Evolutionary conservation across 2,888 invertebrate species (phyloP), one percentile per base, ranked within the genome.

Genomic region (Ectemnius continuus): DNA sequence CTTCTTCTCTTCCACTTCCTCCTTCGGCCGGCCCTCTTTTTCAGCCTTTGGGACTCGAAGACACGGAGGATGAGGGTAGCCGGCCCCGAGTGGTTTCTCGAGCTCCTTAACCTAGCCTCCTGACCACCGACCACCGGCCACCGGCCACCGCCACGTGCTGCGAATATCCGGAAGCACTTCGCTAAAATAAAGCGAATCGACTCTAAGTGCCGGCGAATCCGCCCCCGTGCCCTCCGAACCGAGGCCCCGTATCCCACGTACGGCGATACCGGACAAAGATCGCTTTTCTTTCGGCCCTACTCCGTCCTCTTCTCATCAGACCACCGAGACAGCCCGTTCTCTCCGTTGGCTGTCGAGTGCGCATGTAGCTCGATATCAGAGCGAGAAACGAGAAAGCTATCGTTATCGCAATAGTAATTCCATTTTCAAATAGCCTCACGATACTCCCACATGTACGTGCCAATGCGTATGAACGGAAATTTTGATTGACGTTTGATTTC

Each of bases 131-230:
- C n/a, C 52, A 81, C 81, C 84, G 79, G n/a, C n/a, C n/a, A n/a
- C 85, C 85, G 84, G 14, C n/a, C 52, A 81, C 81, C 84, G 79
- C 83, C 84, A 83, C 87, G 87, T 87, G 88, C 86, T 80, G 83
- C 79, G 87, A 89, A 88, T 89, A 88, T 86, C 86, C 88, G 86
- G 87, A 87, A 88, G 87, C 88, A 86, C 86, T 87, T 84, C 76
- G 84, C 82, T 83, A 86, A 87, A 88, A 89, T 88, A 87, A 89
- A 88, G 85, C 80, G 84, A 85, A 82, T 83, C 84, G 80, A 78
- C 81, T 80, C 64, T 79, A 82, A 83, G 80, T 79, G 78, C 77
- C 75, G 77, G 61, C 70, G 78, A 82, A 36, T 80, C 72, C 73
- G 78, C 74, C 66, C 63, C 52, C 61, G 16, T 36, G 58, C 46